Percentiles rank a stretch among this genome's conserved stretches.
Conservation (phyloP, 2,113 vertebrate species). For the Ifrita kowaldi region DNA sequence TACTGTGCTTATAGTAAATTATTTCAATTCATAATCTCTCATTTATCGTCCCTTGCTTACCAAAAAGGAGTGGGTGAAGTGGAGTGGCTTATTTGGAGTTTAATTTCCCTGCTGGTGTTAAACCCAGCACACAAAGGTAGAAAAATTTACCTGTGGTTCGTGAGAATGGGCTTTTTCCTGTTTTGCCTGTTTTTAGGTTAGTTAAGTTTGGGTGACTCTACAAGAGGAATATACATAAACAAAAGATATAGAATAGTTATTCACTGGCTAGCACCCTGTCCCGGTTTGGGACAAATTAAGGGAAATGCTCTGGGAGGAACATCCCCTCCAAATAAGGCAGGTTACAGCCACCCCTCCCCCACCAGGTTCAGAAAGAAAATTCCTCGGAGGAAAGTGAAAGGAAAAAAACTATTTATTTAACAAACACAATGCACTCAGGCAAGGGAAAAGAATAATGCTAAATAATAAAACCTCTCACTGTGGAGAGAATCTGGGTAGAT, state of each 20-base stretch:
- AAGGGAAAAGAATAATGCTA: too few species aligned
- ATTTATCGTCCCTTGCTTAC: neutral
- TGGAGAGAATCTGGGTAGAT: too few species aligned
- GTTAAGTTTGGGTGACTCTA: neutral
- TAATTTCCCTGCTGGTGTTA: neutral
- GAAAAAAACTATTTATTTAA: too few species aligned
- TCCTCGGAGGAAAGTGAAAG: too few species aligned
- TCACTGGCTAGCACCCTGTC: neutral
- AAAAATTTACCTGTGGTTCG: neutral
- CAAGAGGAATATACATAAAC: neutral
- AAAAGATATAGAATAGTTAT: neutral
- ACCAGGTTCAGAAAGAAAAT: too few species aligned
- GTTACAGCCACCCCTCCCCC: too few species aligned
- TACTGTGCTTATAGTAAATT: neutral
- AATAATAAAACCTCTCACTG: too few species aligned
- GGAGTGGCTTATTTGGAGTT: neutral
- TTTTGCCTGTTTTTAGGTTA: neutral
- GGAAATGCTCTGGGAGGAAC: too few species aligned
- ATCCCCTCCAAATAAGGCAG: too few species aligned
- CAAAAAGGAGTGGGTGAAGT: neutral
- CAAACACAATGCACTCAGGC: too few species aligned
- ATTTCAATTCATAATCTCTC: neutral
- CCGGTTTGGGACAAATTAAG: too few species aligned
- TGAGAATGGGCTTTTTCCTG: neutral
- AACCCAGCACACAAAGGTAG: neutral